Evolutionary conservation across 2,113 vertebrate species (phyloP), one percentile per base, ranked within the genome.

Genomic region (Cryptotis parvus): DNA sequence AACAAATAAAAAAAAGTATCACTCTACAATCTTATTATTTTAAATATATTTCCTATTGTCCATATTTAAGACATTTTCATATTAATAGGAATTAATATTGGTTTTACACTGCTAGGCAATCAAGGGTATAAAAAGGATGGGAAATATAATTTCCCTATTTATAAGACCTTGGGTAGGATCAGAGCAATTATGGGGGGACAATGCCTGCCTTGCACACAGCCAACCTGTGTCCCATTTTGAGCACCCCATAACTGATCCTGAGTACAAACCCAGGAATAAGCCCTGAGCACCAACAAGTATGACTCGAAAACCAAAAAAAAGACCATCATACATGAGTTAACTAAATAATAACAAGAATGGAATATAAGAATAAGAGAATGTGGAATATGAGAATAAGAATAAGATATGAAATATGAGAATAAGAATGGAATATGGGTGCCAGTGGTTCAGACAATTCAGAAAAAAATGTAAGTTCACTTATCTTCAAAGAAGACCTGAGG

Each of bases 31-130:
- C 61, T 35, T 73, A 33, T 87, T n/a, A 76, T 77, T 81, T 52
- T 45, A 75, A 58, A 70, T 27, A 24, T 69, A 72, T 65, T 87
- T 86, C 49, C 29, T 49, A 79, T 49, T 31, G 31, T 83, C 58
- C 45, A 79, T 85, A 93, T 81, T 82, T 68, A 90, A 85, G 22
- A 63, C 3, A 88, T 37, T 85, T 68, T 49, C 72, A 65, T 87
- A 61, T 76, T 75, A 33, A 52, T 35, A 27, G 5, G 75, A 90
- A 65, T 80, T 76, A 76, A 55, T 63, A 45, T 63, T 24, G 58
- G 7, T 68, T 45, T 14, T 33, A 9, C 4, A 89, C 74, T 45
- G 24, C 33, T 80, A 77, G 45, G 15, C 37, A 20, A 73, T 85
- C 27, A 45, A n/a, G 24, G 12, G 1, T 8, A 77, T 37, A 24